Evolutionary conservation across 2,113 vertebrate genomes (phyloP).

Genomic region (Arizona elegans): DNA sequence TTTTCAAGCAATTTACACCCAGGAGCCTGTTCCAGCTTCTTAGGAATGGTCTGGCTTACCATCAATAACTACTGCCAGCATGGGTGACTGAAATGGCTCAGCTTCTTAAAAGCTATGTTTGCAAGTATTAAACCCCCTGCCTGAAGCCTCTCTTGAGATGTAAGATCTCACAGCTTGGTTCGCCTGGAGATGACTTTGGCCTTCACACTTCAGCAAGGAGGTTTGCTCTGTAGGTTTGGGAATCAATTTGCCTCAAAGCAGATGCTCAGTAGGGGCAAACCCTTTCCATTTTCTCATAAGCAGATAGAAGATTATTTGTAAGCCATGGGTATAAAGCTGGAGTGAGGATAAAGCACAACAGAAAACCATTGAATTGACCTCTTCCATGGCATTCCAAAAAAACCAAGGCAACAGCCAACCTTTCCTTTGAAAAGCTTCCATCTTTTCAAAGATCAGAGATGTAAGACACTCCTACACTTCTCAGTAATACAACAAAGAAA

Average conservation of each 20-base stretch:
- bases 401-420: neutral
- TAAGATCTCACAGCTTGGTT: conserved; percentile 32
- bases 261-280: conserved; percentile 6
- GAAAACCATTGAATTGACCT: neutral
- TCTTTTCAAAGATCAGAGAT: neutral
- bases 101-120: conserved; percentile 24
- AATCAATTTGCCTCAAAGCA: neutral
- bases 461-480: neutral
- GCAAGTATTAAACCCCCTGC: conserved; percentile 41
- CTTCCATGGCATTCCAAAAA: neutral
- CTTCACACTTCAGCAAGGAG: neutral
- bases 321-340: neutral
- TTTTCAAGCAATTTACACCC: conserved; percentile 6
- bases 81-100: conserved; percentile 26
- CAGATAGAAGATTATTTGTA: neutral
- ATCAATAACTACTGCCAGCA: conserved; percentile 31
- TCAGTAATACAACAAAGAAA: neutral
- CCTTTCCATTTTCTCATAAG: neutral
- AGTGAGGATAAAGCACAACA: neutral
- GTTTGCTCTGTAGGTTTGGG: conserved; percentile 1
- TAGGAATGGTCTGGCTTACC: conserved; percentile 6
- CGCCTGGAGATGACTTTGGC: conserved; percentile 11
- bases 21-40: neutral
- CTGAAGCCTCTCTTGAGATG: conserved; percentile 18
- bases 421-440: neutral